These are phyloP conservation scores for Physella acuta DNA, from an alignment of 1,140 invertebrate genomes.

Conservation along the genomic window DNA sequence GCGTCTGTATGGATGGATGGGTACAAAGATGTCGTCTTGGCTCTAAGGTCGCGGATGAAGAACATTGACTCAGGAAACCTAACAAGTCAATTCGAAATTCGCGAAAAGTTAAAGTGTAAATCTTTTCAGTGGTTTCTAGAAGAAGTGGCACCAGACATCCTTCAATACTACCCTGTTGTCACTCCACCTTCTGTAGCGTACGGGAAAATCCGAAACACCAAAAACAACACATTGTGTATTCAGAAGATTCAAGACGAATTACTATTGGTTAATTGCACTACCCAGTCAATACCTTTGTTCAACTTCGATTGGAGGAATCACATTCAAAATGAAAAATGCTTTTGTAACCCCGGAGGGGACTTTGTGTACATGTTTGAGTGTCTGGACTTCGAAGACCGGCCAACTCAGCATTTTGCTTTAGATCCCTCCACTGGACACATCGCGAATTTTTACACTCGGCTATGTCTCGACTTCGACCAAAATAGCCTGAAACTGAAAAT, in stretches of 20 bases:
- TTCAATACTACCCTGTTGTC: background rate
- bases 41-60: background rate
- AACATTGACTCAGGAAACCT: background rate
- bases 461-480: background rate
- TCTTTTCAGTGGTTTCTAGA: background rate
- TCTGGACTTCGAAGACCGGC: background rate
- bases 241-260: background rate
- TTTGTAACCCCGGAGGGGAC: background rate
- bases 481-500: background rate
- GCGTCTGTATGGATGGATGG: background rate
- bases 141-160: background rate
- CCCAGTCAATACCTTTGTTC: too few species aligned
- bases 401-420: background rate
- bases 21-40: background rate
- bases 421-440: background rate
- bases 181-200: background rate
- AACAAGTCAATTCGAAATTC: background rate
- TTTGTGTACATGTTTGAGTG: slow-evolving; percentile 2
- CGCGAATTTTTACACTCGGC: background rate
- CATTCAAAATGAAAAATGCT: background rate
- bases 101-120: background rate
- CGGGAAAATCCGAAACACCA: background rate
- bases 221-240: background rate
- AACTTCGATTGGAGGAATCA: background rate
- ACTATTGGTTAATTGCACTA: background rate